Evolutionary conservation across 2,888 invertebrate species (phyloP), one percentile per base, ranked within the genome.

Genomic region (Gymnocheta viridis): DNA sequence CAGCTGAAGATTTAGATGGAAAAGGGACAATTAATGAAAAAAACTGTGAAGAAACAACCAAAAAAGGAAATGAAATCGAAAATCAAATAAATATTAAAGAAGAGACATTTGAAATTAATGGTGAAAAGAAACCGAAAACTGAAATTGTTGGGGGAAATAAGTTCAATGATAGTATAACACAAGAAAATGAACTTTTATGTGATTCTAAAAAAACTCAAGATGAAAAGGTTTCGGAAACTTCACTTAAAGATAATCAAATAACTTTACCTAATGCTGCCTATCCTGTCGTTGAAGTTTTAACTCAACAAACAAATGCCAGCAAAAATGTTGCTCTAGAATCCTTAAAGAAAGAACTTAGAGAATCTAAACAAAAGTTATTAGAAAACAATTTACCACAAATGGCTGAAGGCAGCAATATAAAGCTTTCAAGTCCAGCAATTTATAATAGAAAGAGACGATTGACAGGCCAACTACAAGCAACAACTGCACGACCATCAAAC

Each of bases 401-500:
- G 0, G n/a, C 4, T 5, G 67, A 81, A 38, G 41, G 19, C 9
- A 38, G 22, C n/a, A 60, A n/a, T 10, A 2, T 35, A 29, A 38
- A 56, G 5, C 9, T 35, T 51, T 9, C 60, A 19, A 76, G 14
- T 32, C 22, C 76, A 9, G 5, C 64, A 47, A 24, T 44, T 27
- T 77, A 78, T 27, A 90, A 90, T 82, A 89, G 92, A 0, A 92
- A 92, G 56, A 90, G 92, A 12, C 90, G 91, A 0, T 84, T 89
- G 22, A 82, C 88, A 6, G 84, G 87, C 4, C 86, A 87, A 32
- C 10, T 19, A 38, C 86, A 86, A n/a, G 81, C 85, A 47, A 24
- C 51, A 12, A 66, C 35, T 24, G 9, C 32, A 10, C 89, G 92
- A 6, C 85, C 86, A 10, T 87, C 88, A 12, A 89, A 89, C 19